These are phyloP conservation scores for Thalassarche chlororhynchos DNA, from an alignment of 2,113 vertebrate genomes.

Conservation along the genomic window DNA sequence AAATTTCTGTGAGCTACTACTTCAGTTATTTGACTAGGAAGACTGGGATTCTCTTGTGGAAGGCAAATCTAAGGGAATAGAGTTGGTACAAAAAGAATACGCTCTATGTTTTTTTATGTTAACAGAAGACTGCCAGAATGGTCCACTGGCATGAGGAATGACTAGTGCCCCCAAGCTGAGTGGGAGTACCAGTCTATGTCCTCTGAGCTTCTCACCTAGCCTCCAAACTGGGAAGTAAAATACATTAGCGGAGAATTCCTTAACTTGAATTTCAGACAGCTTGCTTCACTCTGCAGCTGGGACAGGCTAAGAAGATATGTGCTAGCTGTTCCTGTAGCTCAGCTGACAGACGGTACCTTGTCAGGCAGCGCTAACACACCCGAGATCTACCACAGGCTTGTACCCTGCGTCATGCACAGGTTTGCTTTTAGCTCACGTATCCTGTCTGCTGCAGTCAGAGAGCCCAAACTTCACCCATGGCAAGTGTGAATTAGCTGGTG, in stretches of 20 bases:
- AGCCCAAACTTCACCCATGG: neutral
- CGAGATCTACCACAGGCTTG: accelerated
- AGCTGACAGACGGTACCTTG: neutral
- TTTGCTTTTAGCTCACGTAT: neutral
- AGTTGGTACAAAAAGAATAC: neutral
- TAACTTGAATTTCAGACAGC: neutral
- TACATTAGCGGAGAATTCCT: neutral
- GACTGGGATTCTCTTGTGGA: neutral
- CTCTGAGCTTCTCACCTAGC: neutral
- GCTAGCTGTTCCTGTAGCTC: neutral
- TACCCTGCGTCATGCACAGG: neutral
- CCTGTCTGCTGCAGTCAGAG: neutral
- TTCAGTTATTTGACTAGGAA: neutral
- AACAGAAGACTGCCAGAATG: neutral
- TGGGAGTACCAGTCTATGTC: neutral
- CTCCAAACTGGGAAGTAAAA: neutral
- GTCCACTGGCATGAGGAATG: neutral
- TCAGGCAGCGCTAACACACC: neutral
- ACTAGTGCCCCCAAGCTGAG: neutral
- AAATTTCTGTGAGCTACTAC: neutral
- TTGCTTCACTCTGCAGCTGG: neutral
- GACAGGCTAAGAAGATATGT: neutral
- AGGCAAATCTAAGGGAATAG: neutral
- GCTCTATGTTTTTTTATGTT: neutral
- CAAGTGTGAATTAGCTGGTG: neutral